Evolutionary conservation across 2,888 invertebrate genomes (phyloP).

Genomic region (Cantharis lateralis): DNA sequence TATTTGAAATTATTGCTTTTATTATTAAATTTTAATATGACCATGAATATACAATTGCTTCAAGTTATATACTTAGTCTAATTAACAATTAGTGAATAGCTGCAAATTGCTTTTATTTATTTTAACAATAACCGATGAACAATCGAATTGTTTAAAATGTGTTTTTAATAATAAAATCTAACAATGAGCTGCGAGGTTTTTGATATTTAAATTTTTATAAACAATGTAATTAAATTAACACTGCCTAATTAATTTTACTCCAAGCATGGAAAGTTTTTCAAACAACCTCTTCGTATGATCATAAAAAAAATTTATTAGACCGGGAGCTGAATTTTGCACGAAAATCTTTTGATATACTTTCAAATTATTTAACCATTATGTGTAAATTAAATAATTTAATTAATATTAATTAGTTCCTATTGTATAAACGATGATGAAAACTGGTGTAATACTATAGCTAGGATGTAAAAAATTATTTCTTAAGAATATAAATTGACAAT

Average conservation of each 20-base stretch:
- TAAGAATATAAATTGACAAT: neutral
- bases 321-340: neutral
- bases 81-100: slow-evolving; percentile 2
- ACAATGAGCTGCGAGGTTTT: neutral
- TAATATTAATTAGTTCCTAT: neutral
- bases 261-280: neutral
- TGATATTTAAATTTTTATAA: neutral
- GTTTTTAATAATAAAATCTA: neutral
- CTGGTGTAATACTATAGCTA: neutral
- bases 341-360: neutral
- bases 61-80: neutral
- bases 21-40: neutral
- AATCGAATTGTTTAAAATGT: neutral
- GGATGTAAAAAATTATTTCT: neutral
- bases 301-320: neutral
- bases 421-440: neutral
- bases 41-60: neutral
- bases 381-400: neutral
- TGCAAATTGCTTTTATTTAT: slow-evolving; percentile 2
- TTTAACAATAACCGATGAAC: neutral
- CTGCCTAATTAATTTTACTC: neutral
- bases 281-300: neutral
- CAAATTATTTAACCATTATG: neutral
- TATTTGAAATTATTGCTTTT: neutral
- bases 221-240: neutral